Evolutionary conservation across 2,888 invertebrate genomes (phyloP), one percentile per base, ranked within the genome.

Genomic region (Prosapia bicincta): DNA sequence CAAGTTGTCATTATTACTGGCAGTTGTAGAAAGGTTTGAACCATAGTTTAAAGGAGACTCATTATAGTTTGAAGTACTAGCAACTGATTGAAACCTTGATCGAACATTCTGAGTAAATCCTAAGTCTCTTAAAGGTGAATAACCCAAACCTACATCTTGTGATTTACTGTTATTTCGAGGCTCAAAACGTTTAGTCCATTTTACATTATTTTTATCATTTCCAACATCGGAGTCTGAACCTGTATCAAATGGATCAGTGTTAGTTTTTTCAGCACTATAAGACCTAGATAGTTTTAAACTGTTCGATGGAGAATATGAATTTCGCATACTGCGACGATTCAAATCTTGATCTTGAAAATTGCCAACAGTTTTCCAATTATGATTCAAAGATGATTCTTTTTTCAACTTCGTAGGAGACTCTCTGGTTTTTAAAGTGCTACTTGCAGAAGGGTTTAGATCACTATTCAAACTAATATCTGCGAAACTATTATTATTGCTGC

Each of bases 191-290:
- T 2, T 6, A 28, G 28, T 3, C 28, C 28, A 28, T 6, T 9
- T 28, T 2, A 5, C 38, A 38, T 9, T 2, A 5, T 38, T 54
- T 54, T 20, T 54, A 54, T 54, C 54, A 54, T 20, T 54, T 54
- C 54, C 54, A 10, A 54, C 71, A 67, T 75, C 75, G 7, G 75
- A 71, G 30, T 75, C 75, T 15, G 75, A 75, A 67, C 75, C 75
- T 25, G 75, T 75, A 68, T 75, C 75, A 38, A 43, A 66, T 32
- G 65, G 54, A 54, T 54, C 54, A 20, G 54, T 54, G 20, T 20
- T 54, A 20, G 13, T 13, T 20, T 20, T 54, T 54, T 54, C 54
- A 20, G 54, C 1, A 54, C 1, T n/a, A 20, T 20, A 20, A 54
- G n/a, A 54, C 20, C 20, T 54, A 20, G 54, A 20, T 20, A 54